Percentiles rank a stretch among this genome's conserved stretches.
These are phyloP conservation scores for Ectropis crepuscularia DNA, from an alignment of 2,888 invertebrate species.

Conservation along the genomic window DNA sequence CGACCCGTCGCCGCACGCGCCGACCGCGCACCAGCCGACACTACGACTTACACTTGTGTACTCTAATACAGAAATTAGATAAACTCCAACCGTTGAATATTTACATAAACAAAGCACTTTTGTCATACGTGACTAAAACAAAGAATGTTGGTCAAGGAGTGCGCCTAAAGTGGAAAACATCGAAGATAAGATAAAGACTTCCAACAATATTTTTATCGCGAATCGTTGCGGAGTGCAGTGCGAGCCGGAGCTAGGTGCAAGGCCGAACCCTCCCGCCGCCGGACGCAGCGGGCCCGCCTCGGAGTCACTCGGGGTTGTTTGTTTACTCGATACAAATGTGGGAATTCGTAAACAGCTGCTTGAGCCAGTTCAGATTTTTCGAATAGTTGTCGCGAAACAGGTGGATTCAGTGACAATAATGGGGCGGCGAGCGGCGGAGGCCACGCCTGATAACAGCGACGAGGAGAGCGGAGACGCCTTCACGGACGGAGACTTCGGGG, in stretches of 20 bases:
- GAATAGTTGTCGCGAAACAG: constrained; percentile 55
- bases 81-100: constrained; percentile 2
- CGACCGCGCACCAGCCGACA: constrained; percentile 2
- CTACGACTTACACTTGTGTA: constrained; percentile 17
- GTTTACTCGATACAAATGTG: constrained; percentile 57
- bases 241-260: constrained; percentile 53
- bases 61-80: constrained; percentile 13
- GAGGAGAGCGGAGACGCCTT: constrained; percentile 77
- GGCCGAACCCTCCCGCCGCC: constrained; percentile 65
- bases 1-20: constrained; percentile 48
- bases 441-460: constrained; percentile 72
- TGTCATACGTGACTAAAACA: constrained; percentile 46
- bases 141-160: constrained; percentile 66
- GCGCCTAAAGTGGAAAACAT: constrained; percentile 66
- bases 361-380: constrained; percentile 54
- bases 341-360: constrained; percentile 62
- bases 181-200: constrained; percentile 72
- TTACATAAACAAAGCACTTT: constrained; percentile 1
- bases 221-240: constrained; percentile 57
- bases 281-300: constrained; percentile 47
- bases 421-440: constrained; percentile 66
- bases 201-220: constrained; percentile 62
- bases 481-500: constrained; percentile 78
- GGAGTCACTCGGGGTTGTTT: constrained; percentile 48
- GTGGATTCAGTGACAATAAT: constrained; percentile 56